Conservation (phyloP, 2,797 vertebrate genomes). For the Macroramphosus scolopax region DNA sequence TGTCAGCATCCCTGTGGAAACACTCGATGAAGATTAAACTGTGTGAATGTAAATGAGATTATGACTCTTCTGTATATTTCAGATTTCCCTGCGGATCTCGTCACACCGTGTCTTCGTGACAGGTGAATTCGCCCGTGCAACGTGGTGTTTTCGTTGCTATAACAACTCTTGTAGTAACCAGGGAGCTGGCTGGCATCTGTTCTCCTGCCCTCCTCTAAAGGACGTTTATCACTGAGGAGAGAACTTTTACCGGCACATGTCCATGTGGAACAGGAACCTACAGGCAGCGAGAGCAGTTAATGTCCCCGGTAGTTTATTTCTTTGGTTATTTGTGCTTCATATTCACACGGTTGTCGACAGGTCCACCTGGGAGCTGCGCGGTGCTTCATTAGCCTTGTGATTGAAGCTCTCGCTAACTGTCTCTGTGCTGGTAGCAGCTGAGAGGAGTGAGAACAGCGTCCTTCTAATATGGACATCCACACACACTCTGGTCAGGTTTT, state of each 20-base stretch:
- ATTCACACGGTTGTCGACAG: not conserved
- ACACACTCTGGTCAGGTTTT: too few species aligned
- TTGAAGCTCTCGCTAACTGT: too few species aligned
- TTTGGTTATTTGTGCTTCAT: too few species aligned
- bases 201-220: conserved; percentile 2
- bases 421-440: too few species aligned
- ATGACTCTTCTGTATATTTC: conserved; percentile 5
- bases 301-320: not conserved
- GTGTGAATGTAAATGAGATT: conserved; percentile 24
- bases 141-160: conserved; percentile 30
- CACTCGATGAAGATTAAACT: conserved; percentile 5
- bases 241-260: conserved; percentile 7
- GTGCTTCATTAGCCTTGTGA: not conserved
- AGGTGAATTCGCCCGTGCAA: too few species aligned
- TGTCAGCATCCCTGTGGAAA: conserved; percentile 19
- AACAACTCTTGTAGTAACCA: conserved; percentile 34
- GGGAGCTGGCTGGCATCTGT: conserved; percentile 6
- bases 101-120: not conserved
- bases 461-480: too few species aligned
- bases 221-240: conserved; percentile 18
- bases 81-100: not conserved
- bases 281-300: not conserved
- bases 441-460: not conserved
- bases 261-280: not conserved
- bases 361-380: conserved; percentile 7